phyloP scores from a whole-genome alignment of 2,797 vertebrate species.

The Aphelocoma californica region DNA sequence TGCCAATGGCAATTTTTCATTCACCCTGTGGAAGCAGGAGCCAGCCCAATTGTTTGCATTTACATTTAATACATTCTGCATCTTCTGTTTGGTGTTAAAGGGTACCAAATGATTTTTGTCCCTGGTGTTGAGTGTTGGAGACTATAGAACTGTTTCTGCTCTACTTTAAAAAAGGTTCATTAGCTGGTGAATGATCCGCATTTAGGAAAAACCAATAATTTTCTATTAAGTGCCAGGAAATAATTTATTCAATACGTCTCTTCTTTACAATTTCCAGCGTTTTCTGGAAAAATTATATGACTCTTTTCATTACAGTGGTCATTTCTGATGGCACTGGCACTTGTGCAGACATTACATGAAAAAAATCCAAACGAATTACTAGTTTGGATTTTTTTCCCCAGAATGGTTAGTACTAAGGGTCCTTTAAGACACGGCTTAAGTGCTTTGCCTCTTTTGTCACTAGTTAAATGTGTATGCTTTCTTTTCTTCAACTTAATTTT shows the following conservation, averaged over 20 bases:
- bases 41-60: not conserved
- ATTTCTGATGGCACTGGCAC: not conserved
- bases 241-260: not conserved
- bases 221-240: not conserved
- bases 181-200: not conserved
- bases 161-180: not conserved
- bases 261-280: not conserved
- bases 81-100: not conserved
- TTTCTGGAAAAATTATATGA: not conserved
- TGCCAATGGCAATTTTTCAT: not conserved
- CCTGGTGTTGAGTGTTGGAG: not conserved
- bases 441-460: not conserved
- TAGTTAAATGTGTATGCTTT: not conserved
- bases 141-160: not conserved
- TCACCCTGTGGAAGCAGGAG: not conserved
- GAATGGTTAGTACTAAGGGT: not conserved
- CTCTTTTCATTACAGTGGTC: not conserved
- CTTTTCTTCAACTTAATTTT: not conserved
- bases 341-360: not conserved
- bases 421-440: not conserved
- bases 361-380: not conserved
- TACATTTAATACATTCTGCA: not conserved
- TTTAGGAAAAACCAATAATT: not conserved
- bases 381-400: not conserved
- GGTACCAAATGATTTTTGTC: not conserved